phyloP scores from a whole-genome alignment of 1,140 invertebrate species.

The Planococcus citri region DNA sequence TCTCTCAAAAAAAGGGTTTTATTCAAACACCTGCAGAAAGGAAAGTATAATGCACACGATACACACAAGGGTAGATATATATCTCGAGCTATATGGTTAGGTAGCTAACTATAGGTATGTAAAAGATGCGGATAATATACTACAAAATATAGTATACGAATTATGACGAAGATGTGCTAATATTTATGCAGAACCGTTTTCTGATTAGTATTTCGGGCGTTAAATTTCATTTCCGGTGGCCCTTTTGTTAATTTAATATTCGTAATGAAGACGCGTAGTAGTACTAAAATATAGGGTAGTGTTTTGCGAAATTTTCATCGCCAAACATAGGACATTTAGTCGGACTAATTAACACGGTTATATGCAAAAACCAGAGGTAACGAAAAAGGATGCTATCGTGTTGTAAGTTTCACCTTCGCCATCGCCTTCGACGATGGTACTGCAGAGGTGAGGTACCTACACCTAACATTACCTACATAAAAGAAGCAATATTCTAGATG shows the following conservation, averaged over 20 bases:
- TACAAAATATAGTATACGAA: neutral
- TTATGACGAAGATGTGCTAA: neutral
- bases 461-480: too few species aligned
- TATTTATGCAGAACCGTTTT: neutral
- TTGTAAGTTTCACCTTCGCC: neutral
- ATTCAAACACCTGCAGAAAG: too few species aligned
- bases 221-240: neutral
- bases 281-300: too few species aligned
- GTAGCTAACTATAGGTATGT: too few species aligned
- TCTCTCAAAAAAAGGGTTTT: too few species aligned
- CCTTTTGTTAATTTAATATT: neutral
- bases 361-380: neutral
- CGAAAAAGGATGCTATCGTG: neutral
- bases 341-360: neutral
- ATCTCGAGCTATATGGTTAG: too few species aligned
- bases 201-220: neutral
- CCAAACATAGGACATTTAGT: neutral
- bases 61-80: too few species aligned
- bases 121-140: too few species aligned
- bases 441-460: too few species aligned
- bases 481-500: neutral
- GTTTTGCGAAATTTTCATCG: neutral
- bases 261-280: conserved; percentile 1
- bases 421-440: neutral
- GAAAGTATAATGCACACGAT: too few species aligned